phyloP scores from a whole-genome alignment of 2,797 vertebrate genomes.

The Ptychadena robeensis region DNA sequence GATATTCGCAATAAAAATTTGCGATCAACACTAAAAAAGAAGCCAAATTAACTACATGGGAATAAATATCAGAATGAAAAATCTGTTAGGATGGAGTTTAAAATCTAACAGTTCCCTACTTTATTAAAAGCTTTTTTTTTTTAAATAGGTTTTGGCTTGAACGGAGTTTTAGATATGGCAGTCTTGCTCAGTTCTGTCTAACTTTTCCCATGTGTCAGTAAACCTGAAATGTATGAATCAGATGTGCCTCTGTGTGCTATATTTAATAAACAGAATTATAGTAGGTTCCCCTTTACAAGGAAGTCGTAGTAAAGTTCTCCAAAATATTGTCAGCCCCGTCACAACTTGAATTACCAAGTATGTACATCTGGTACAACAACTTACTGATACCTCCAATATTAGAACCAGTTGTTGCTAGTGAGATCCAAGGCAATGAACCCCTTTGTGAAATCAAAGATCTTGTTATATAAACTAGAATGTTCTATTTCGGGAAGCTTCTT shows the following conservation, averaged over 20 bases:
- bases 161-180: not conserved
- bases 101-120: too few relatives aligned
- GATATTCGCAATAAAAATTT: too few relatives aligned
- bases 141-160: not conserved
- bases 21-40: too few relatives aligned
- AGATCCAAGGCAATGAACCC: slow-evolving; percentile 39
- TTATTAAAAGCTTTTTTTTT: too few relatives aligned
- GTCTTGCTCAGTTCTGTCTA: not conserved
- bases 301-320: slow-evolving; percentile 40
- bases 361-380: slow-evolving; percentile 46
- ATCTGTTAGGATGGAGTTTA: too few relatives aligned
- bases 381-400: slow-evolving; percentile 59
- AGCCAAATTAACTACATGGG: too few relatives aligned
- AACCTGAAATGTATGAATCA: not conserved
- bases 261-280: slow-evolving; percentile 54
- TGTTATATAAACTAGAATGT: slow-evolving; percentile 49
- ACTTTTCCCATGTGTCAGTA: not conserved
- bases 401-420: slow-evolving; percentile 54
- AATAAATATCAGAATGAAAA: too few relatives aligned
- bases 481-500: slow-evolving; percentile 55
- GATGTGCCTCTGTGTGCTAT: slow-evolving; percentile 34
- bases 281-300: slow-evolving; percentile 39
- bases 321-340: slow-evolving; percentile 44
- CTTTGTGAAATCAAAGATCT: slow-evolving; percentile 48
- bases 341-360: slow-evolving; percentile 44